These are phyloP conservation scores for Otis tarda DNA, from an alignment of 2,113 vertebrate species.

Conservation along the genomic window DNA sequence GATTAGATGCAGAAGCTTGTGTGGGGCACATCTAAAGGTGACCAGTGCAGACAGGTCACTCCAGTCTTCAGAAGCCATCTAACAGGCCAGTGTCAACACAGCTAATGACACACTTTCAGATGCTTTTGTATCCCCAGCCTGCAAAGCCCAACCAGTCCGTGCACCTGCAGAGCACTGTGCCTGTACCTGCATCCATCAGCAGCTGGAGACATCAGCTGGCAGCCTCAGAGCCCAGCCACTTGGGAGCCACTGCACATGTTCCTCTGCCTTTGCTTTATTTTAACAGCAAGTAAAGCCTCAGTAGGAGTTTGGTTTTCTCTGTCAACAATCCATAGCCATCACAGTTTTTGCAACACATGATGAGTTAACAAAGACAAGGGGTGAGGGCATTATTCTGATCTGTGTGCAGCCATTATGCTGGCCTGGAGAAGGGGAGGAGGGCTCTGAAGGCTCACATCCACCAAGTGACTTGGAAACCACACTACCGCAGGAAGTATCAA, in stretches of 20 bases:
- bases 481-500: background rate
- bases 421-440: background rate
- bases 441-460: background rate
- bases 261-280: background rate
- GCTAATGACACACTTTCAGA: background rate
- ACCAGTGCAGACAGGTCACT: background rate
- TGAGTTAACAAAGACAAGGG: background rate
- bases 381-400: background rate
- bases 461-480: background rate
- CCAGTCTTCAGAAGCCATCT: background rate
- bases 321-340: background rate
- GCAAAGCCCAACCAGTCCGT: accelerated
- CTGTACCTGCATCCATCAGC: background rate
- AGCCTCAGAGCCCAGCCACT: background rate
- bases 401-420: background rate
- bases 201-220: background rate
- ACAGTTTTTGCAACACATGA: background rate
- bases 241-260: background rate
- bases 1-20: background rate
- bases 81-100: background rate
- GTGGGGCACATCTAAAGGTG: background rate
- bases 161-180: background rate
- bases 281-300: background rate
- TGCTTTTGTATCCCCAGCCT: background rate
- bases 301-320: background rate